phyloP scores from a whole-genome alignment of 1,140 invertebrate species.

The Ips nitidus region DNA sequence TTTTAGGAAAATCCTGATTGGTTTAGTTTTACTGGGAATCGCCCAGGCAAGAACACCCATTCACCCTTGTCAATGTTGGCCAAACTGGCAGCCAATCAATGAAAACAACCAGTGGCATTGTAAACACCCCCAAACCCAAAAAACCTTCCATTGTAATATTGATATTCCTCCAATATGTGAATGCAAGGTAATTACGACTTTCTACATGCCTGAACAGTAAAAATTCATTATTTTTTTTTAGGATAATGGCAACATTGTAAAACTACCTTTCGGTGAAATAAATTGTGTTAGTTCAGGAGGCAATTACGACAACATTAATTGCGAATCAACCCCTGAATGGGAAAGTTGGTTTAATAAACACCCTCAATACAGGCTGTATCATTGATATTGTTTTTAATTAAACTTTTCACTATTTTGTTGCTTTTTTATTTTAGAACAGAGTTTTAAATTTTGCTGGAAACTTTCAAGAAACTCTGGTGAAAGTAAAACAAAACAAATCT shows the following conservation, averaged over 20 bases:
- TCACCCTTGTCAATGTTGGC: conserved; percentile 21
- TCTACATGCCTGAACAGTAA: not conserved
- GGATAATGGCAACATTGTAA: conserved; percentile 16
- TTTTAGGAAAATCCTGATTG: too few relatives aligned
- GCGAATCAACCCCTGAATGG: conserved; percentile 16
- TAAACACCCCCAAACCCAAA: not conserved
- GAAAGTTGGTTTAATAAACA: conserved; percentile 26
- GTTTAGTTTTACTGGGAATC: too few relatives aligned
- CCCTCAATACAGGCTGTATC: conserved; percentile 25
- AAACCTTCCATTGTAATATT: conserved; percentile 17
- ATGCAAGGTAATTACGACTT: conserved; percentile 18
- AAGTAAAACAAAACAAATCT: not conserved
- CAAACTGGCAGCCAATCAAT: conserved; percentile 4
- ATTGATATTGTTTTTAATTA: too few relatives aligned
- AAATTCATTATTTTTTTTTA: conserved; percentile 8
- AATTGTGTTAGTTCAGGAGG: conserved; percentile 8
- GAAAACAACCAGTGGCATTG: conserved; percentile 9
- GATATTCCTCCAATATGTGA: conserved; percentile 18
- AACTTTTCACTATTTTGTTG: not conserved
- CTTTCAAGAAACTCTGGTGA: too few relatives aligned
- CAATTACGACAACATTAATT: conserved; percentile 16
- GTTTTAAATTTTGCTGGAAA: too few relatives aligned
- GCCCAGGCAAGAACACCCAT: too few relatives aligned
- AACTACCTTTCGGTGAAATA: conserved; percentile 14
- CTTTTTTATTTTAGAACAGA: not conserved